Evolutionary conservation across 2,797 vertebrate species (phyloP), one percentile per base, ranked within the genome.

Genomic region (Coendou prehensilis): DNA sequence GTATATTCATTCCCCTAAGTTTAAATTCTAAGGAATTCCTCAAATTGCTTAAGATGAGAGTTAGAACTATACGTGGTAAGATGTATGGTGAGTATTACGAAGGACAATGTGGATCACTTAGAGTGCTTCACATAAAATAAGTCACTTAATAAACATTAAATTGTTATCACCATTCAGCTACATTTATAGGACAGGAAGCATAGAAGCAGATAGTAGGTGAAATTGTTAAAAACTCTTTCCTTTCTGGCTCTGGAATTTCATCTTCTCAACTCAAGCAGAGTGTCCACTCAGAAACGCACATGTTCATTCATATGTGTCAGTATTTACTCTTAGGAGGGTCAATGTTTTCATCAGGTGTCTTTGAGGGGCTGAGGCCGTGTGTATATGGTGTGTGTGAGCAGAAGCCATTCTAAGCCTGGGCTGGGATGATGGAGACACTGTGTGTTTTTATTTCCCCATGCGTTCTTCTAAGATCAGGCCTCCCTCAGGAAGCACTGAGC

Each of bases 11-110:
- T 15, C 9, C 90, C 28, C 67, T 26, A 85, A 37, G 10, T 30
- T 69, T 45, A 85, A 94, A 79, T 80, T n/a, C n/a, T 61, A 67
- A 71, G n/a, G 14, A 86, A 80, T 71, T 75, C 41, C 41, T 95
- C 59, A 87, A 47, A 59, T 94, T 94, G 18, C 22, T 94, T 15
- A 85, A 63, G 17, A 73, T 89, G 75, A 61, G 22, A n/a, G 73
- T 87, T 79, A 69, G 50, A 90, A 63, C 0, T 71, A 23, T 79
- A 50, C 45, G 33, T 26, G 28, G 10, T 6, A 6, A 56, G 7
- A 9, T 41, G 14, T 83, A 5, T 54, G 52, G 20, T 91, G 6
- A 89, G 6, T 59, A 63, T 75, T 91, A 92, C 73, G 45, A 90
- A 28, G 83, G 20, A 75, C 33, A 67, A 80, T 33, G 2, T 61